Evolutionary conservation across 30 jellyfish, hydroid and myxozoan genomes (phyloP), one percentile per base, ranked within the genome.

Genomic region (Mastigias papua): DNA sequence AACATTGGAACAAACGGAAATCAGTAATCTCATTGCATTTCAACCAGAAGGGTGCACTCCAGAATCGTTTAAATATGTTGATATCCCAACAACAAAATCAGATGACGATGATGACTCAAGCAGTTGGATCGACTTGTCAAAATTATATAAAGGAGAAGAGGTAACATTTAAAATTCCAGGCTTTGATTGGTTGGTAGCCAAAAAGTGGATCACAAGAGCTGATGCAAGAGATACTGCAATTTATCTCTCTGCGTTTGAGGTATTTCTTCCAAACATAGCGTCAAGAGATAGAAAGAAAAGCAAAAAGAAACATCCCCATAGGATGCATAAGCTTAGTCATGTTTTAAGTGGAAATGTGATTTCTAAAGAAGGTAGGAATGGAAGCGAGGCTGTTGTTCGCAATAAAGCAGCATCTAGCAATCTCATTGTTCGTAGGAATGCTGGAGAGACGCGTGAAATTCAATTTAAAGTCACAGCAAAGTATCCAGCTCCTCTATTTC

Each of bases 131-230:
- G 33, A 76, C 69, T 27, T 85, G 74, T 25, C 79, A 2, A 71
- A 46, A 13, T 37, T 85, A 26, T 85, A 71, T 85, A 49, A 50
- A 7, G 94, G 82, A 8, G 74, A 85, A 17, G 64, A 65, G 50
- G 78, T 85, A 31, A 57, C 65, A 29, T 85, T 85, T 69, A 67
- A 73, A 42, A 73, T 85, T 34, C 89, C 94, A 23, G 60, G 62
- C 25, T 15, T 57, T 37, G 94, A 72, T 23, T 85, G 94, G 94
- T 37, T 85, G 73, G 80, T 85, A 7, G 60, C 16, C 11, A 72
- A 85, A 46, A 34, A 85, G 17, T 85, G 94, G 94, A 85, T 85
- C 16, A 32, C 68, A 1, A 19, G 78, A 15, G 33, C 73, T 20
- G 94, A 73, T 34, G 86, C 84, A 6, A 48, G 64, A 27, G 58